Conservation (phyloP, 2,888 invertebrate genomes). For the Leistus spinibarbis region DNA sequence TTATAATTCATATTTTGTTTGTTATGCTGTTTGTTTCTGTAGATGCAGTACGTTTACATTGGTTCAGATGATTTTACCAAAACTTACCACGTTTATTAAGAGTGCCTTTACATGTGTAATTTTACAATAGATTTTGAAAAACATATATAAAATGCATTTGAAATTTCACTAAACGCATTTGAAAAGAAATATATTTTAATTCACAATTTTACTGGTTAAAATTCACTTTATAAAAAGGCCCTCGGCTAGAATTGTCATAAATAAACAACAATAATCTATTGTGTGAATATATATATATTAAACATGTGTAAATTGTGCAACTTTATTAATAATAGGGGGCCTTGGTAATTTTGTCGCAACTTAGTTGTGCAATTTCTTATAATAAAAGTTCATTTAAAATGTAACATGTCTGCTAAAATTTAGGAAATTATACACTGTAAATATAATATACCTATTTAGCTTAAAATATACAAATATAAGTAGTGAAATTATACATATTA, state of each 20-base stretch:
- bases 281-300: background rate
- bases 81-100: conserved; percentile 11
- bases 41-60: background rate
- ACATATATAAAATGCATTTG: conserved; percentile 6
- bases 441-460: conserved; percentile 14
- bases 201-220: background rate
- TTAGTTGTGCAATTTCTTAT: conserved; percentile 13
- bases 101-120: conserved; percentile 21
- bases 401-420: background rate
- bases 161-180: too few relatives aligned
- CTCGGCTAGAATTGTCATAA: background rate
- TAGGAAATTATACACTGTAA: conserved; percentile 24
- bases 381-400: conserved; percentile 5
- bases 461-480: conserved; percentile 8
- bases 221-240: background rate
- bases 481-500: conserved; percentile 5
- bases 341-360: conserved; percentile 14
- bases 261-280: background rate
- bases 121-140: conserved; percentile 15
- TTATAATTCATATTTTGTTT: background rate
- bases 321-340: conserved; percentile 7
- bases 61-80: background rate
- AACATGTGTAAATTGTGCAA: conserved; percentile 14
- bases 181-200: background rate
- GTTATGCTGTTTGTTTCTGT: background rate